Conservation (phyloP, 2,888 invertebrate genomes). For the Ormyrus rosae region DNA sequence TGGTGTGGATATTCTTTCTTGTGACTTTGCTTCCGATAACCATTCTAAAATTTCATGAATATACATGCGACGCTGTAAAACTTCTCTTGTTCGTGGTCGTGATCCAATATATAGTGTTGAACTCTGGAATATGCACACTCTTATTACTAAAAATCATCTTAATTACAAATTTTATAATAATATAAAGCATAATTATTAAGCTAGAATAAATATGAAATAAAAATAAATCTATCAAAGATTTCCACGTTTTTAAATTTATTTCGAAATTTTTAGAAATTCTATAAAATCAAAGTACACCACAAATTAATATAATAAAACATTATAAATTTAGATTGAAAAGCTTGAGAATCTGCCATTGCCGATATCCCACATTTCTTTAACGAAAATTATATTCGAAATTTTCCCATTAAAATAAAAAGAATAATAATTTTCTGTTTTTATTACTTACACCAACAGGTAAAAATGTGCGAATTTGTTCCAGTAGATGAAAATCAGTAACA, state of each 20-base stretch:
- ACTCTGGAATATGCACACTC: conserved; percentile 15
- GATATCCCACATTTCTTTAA: no score
- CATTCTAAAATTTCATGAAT: conserved; percentile 85
- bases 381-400: no score
- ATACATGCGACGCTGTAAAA: conserved; percentile 87
- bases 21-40: conserved; percentile 82
- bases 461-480: conserved; percentile 77
- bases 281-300: no score
- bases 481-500: conserved; percentile 77
- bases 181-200: neutral
- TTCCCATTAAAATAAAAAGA: no score
- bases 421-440: neutral
- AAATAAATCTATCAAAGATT: neutral
- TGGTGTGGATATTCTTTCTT: conserved; percentile 72
- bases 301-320: neutral
- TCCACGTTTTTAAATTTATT: neutral
- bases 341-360: no score
- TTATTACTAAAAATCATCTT: neutral
- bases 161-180: neutral
- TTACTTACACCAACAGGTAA: conserved; percentile 77
- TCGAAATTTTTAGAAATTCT: no score
- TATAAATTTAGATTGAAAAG: no score
- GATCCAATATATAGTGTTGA: conserved; percentile 85
- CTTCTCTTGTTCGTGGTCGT: conserved; percentile 85
- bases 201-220: conserved; percentile 5